Evolutionary conservation across 2,888 invertebrate species (phyloP).

Genomic region (Vanessa cardui): DNA sequence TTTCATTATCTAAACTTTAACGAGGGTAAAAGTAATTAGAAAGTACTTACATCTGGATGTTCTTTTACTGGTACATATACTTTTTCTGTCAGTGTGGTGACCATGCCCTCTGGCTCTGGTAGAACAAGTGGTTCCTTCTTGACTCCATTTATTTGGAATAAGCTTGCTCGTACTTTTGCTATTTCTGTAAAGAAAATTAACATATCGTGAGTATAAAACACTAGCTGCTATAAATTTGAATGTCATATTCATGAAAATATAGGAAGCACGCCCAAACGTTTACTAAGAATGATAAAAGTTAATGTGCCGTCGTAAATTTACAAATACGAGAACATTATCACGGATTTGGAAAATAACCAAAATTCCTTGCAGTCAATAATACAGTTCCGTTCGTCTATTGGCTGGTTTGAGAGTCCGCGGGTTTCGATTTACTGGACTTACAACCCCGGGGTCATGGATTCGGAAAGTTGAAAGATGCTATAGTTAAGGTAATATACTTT

Average conservation of each 20-base stretch:
- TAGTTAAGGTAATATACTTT: too few relatives aligned
- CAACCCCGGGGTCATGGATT: too few relatives aligned
- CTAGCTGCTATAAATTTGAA: conserved; percentile 59
- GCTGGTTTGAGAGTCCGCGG: too few relatives aligned
- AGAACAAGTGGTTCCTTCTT: conserved; percentile 96
- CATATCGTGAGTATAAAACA: conserved; percentile 47
- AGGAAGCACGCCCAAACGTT: conserved; percentile 59
- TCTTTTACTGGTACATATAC: conserved; percentile 99
- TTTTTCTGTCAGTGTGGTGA: conserved; percentile 98
- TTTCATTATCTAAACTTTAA: not conserved
- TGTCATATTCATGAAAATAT: conserved; percentile 60
- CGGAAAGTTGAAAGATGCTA: too few relatives aligned
- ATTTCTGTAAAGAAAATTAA: conserved; percentile 91
- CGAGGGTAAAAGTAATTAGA: conserved; percentile 9
- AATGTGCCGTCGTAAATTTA: conserved; percentile 54
- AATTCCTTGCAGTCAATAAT: conserved; percentile 24
- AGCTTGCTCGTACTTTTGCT: conserved; percentile 97
- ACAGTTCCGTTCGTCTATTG: not conserved
- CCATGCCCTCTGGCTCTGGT: conserved; percentile 95
- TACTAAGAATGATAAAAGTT: conserved; percentile 61
- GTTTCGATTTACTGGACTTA: too few relatives aligned
- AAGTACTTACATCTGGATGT: conserved; percentile 98
- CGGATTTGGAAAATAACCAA: conserved; percentile 38
- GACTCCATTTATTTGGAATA: conserved; percentile 99
- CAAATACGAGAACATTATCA: conserved; percentile 42